Conservation (phyloP, 2,113 vertebrate species). For the Lophura nycthemera region DNA sequence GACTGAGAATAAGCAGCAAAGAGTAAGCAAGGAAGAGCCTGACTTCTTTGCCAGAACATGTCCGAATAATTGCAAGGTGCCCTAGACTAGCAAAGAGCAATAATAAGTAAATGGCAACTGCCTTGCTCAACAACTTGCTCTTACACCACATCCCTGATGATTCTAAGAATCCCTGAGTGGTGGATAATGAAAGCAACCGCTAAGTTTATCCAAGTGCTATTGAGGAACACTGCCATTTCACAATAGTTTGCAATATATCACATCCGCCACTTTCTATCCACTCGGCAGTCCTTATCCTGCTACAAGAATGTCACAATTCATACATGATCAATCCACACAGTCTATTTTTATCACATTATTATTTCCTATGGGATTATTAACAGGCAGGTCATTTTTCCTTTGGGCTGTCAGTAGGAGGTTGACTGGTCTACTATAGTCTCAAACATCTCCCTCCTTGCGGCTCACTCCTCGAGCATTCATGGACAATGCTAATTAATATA, state of each 20-base stretch:
- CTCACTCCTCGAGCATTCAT: background rate
- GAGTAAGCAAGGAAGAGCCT: background rate
- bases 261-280: background rate
- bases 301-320: background rate
- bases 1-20: background rate
- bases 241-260: background rate
- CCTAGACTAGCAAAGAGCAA: background rate
- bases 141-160: background rate
- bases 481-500: background rate
- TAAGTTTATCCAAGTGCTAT: background rate
- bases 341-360: conserved; percentile 42
- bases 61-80: background rate
- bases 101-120: background rate
- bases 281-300: background rate
- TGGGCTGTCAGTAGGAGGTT: background rate
- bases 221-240: background rate
- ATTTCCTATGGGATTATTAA: background rate
- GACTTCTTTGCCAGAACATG: background rate
- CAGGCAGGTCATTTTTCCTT: background rate
- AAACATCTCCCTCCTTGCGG: background rate
- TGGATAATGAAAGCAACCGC: background rate
- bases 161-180: background rate
- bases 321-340: background rate
- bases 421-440: background rate
- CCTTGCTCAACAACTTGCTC: background rate